Base-by-base conservation (phyloP, 2,113 vertebrate genomes). In the Percina caprodes region DNA sequence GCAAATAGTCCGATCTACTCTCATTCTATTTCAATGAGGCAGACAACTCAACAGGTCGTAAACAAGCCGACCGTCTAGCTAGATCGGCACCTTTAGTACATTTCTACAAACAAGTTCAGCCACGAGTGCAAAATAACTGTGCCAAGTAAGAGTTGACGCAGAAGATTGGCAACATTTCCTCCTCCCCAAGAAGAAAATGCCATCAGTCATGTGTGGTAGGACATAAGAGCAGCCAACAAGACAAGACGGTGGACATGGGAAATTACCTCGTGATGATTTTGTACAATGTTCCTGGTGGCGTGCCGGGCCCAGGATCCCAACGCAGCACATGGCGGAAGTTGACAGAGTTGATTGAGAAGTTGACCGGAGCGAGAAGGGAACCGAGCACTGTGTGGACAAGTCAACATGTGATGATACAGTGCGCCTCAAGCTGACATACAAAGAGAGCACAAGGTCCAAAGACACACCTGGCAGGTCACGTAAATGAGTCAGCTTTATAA, bases 271-370 rank as follows among this genome's bases (percentile, higher is more conserved):
- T 5, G 7, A 1, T 35, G 51, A 93, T 8, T 0, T 0, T 10
- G 74, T 90, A 94, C 21, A 2, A 3, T 2, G 86, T 74, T 63
- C 85, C 90, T 0, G 48, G 51, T 1, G 89, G 89, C 0, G 88
- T 89, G 2, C 74, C 69, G 1, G 75, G 69, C 2, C 90, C 92
- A 0, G 93, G 89, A 4, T 77, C 56, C 93, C 93, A 94, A 2
- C 0, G 58, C 55, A 94, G 82, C 69, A 82, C 56, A 15, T 93
- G 82, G 11, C 16, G 16, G 56, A 94, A 87, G 77, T 94, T 89
- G 6, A 26, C 4, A 0, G 93, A 94, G 2, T 3, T 0, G 5
- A 94, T 18, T 0, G 0, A 5, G 0, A 90, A 1, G 4, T 87
- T 87, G 11, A 74, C 46, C 0, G 93, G 93, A 23, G 80, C 80